phyloP scores from a whole-genome alignment of 2,888 invertebrate species.

The Serrognathus titanus region DNA sequence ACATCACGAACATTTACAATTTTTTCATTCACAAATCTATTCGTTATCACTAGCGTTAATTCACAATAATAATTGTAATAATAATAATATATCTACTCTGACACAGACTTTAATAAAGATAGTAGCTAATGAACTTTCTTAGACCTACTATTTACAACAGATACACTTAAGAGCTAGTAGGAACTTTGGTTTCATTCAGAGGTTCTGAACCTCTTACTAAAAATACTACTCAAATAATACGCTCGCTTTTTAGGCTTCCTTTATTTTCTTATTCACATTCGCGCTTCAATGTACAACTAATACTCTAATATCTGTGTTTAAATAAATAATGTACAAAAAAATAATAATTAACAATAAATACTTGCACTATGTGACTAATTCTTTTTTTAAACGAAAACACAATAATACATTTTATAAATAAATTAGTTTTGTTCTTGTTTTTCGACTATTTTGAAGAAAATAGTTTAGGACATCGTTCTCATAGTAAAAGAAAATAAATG shows the following conservation, averaged over 20 bases:
- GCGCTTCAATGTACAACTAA: background rate
- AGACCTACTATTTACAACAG: conserved; percentile 14
- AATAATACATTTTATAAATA: no score
- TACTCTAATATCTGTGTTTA: background rate
- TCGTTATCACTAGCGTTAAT: conserved; percentile 14
- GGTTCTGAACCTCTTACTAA: conserved; percentile 39
- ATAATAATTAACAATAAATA: background rate
- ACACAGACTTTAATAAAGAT: conserved; percentile 28
- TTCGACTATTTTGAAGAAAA: no score
- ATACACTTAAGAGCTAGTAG: conserved; percentile 50
- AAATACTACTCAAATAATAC: conserved; percentile 2
- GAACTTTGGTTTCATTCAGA: conserved; percentile 62
- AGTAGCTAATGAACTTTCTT: conserved; percentile 16
- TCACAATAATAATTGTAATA: conserved; percentile 25
- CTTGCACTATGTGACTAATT: background rate
- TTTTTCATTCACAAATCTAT: conserved; percentile 39
- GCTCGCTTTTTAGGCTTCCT: background rate
- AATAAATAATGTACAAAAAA: background rate
- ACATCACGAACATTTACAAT: conserved; percentile 48
- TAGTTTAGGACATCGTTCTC: no score
- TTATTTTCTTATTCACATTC: background rate
- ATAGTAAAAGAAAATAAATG: no score
- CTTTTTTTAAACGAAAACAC: background rate
- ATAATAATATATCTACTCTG: conserved; percentile 25
- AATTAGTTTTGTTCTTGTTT: no score